A percentile compares a stretch with the other conserved stretches of the same genome.
phyloP scores from a whole-genome alignment of 2,113 vertebrate genomes.

The Callionymus lyra region DNA sequence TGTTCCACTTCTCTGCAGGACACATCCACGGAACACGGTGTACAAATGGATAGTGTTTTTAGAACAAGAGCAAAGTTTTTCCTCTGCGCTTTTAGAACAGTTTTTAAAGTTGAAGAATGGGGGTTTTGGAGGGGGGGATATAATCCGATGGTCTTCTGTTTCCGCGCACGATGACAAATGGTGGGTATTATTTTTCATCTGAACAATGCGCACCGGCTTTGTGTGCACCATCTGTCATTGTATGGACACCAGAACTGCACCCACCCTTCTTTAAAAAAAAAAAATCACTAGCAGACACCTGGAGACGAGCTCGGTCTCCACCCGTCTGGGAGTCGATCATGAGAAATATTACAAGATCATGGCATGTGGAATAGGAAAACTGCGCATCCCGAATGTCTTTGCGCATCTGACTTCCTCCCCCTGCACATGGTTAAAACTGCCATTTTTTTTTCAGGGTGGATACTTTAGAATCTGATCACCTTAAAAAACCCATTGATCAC shows the following conservation, averaged over 20 bases:
- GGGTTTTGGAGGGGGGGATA: too few relatives aligned
- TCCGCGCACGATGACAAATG: slow-evolving; percentile 43
- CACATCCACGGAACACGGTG: too few relatives aligned
- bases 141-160: neutral
- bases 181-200: slow-evolving; percentile 50
- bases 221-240: slow-evolving; percentile 77
- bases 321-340: slow-evolving; percentile 15
- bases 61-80: slow-evolving; percentile 1
- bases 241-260: slow-evolving; percentile 64
- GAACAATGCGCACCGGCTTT: slow-evolving; percentile 73
- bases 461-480: slow-evolving; percentile 22
- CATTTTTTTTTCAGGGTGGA: slow-evolving; percentile 53
- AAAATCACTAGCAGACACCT: slow-evolving; percentile 78
- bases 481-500: slow-evolving; percentile 7
- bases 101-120: neutral
- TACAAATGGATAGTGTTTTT: too few relatives aligned
- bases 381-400: slow-evolving; percentile 33
- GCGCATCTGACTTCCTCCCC: slow-evolving; percentile 40
- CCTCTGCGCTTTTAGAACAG: slow-evolving; percentile 1
- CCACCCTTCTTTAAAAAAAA: slow-evolving; percentile 34
- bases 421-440: slow-evolving; percentile 32
- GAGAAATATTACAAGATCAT: too few relatives aligned
- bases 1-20: too few relatives aligned
- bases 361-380: slow-evolving; percentile 1
- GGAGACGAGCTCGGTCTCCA: slow-evolving; percentile 70